Percentiles rank a stretch among this genome's conserved stretches.
phyloP scores from a whole-genome alignment of 2,797 vertebrate genomes.

The Poecilia velifera region DNA sequence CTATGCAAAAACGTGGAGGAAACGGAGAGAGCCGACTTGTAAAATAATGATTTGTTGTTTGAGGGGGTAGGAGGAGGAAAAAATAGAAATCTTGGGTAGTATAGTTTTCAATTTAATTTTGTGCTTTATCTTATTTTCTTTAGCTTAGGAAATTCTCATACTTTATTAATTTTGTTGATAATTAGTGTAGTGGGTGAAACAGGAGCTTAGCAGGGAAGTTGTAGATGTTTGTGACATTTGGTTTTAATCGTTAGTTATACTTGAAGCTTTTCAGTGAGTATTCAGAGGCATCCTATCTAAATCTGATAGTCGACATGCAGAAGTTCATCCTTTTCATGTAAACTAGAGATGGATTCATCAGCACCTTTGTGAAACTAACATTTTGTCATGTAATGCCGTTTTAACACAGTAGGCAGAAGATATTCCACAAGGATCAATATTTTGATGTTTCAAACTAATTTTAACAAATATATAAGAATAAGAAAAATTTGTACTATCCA shows the following conservation, averaged over 20 bases:
- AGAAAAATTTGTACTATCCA: background rate
- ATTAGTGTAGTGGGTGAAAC: conserved; percentile 14
- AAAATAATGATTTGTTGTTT: conserved; percentile 22
- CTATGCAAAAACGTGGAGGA: conserved; percentile 8
- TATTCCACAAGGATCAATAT: background rate
- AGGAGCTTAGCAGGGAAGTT: conserved; percentile 10
- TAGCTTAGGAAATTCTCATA: conserved; percentile 12
- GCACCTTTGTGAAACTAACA: conserved; percentile 9
- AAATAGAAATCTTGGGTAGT: conserved; percentile 11
- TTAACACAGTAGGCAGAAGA: background rate
- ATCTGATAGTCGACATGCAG: conserved; percentile 6
- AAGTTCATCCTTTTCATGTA: conserved; percentile 4
- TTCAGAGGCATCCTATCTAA: conserved; percentile 1
- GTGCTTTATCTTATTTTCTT: conserved; percentile 13
- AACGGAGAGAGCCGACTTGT: conserved; percentile 16
- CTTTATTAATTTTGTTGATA: background rate
- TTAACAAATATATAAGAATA: conserved; percentile 1
- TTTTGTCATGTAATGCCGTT: background rate
- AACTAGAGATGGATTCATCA: conserved; percentile 3
- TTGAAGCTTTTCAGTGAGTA: conserved; percentile 16
- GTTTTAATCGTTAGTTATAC: conserved; percentile 18
- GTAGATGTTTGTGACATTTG: conserved; percentile 20
- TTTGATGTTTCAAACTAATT: background rate
- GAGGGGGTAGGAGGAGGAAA: background rate
- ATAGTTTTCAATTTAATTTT: conserved; percentile 6